Conservation (phyloP, 1,140 invertebrate genomes). For the Cyclina sinensis region DNA sequence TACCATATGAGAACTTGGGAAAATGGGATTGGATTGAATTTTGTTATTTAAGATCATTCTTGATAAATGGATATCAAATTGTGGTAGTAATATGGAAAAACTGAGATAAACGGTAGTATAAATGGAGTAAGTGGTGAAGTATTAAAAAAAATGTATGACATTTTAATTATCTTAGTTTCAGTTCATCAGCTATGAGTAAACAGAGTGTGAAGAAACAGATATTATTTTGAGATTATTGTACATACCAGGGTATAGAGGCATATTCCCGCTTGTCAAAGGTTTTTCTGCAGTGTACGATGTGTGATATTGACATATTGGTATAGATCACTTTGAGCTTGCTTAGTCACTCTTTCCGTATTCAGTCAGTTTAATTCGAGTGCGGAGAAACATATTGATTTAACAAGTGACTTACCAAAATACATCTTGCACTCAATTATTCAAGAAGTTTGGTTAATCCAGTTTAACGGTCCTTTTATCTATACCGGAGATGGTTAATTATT, state of each 20-base stretch:
- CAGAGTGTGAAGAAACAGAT: not conserved
- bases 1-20: not conserved
- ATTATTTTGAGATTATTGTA: constrained; percentile 1
- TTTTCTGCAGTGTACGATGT: constrained; percentile 4
- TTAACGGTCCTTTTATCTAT: not conserved
- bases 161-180: constrained; percentile 29
- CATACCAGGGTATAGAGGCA: not conserved
- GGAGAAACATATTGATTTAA: constrained; percentile 37
- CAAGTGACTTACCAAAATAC: constrained; percentile 14
- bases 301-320: constrained; percentile 35
- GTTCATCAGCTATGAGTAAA: not conserved
- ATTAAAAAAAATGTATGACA: constrained; percentile 10
- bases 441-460: constrained; percentile 17
- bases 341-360: constrained; percentile 38
- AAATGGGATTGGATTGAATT: not conserved
- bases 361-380: constrained; percentile 31
- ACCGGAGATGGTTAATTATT: not conserved
- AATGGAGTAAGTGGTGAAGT: not conserved
- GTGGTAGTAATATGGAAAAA: not conserved
- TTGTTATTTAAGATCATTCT: not conserved
- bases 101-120: not conserved
- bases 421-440: constrained; percentile 31
- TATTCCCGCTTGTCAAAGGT: not conserved
- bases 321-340: constrained; percentile 6
- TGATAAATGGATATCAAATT: constrained; percentile 25